Evolutionary conservation across 2,113 vertebrate species (phyloP).

Genomic region (Pangasianodon hypophthalmus): DNA sequence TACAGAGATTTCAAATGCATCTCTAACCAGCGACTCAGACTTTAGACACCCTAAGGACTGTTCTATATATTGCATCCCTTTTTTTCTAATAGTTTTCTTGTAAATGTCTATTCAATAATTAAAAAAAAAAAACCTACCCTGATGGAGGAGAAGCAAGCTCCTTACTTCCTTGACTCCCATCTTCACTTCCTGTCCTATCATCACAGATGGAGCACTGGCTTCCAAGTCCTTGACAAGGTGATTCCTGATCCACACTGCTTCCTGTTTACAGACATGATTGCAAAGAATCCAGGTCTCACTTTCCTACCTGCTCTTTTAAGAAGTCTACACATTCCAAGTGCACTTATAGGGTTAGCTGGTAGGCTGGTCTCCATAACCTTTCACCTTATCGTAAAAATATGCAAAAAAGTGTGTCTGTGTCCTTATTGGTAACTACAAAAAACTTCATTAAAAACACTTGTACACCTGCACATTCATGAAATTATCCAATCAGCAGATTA

Average conservation of each 20-base stretch:
- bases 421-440: neutral
- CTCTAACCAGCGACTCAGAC: neutral
- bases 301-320: neutral
- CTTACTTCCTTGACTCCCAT: conserved; percentile 44
- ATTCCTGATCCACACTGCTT: conserved; percentile 32
- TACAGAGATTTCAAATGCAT: neutral
- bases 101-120: neutral
- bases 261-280: conserved; percentile 12
- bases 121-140: conserved; percentile 32
- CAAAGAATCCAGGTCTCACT: neutral
- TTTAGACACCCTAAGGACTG: neutral
- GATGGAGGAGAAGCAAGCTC: conserved; percentile 36
- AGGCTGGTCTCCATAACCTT: neutral
- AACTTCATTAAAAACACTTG: neutral
- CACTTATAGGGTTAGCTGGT: neutral
- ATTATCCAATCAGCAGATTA: neutral
- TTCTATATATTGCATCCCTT: neutral
- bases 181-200: conserved; percentile 53
- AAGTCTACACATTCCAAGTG: neutral
- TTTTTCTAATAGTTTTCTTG: too few species aligned
- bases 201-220: conserved; percentile 54
- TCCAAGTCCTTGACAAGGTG: conserved; percentile 21
- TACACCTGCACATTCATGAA: neutral
- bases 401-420: neutral
- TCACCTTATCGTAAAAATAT: neutral